phyloP scores from a whole-genome alignment of 2,113 vertebrate genomes.

The Antidorcas marsupialis region DNA sequence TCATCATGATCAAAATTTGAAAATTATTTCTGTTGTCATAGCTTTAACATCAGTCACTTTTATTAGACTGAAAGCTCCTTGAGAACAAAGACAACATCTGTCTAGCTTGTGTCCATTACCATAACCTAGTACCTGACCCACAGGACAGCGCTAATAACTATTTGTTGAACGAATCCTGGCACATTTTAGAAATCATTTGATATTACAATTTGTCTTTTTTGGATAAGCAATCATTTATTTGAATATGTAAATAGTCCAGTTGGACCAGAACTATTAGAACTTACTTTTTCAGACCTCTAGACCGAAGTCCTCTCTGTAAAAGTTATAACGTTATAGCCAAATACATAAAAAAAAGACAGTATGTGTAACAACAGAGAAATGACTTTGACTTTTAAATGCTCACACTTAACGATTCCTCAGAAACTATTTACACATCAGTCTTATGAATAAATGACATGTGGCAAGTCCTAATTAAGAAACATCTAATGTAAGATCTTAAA shows the following conservation, averaged over 20 bases:
- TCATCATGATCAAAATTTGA: background rate
- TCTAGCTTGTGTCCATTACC: background rate
- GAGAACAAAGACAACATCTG: background rate
- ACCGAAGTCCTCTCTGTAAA: background rate
- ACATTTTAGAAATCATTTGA: background rate
- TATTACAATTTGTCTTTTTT: background rate
- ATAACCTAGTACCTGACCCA: background rate
- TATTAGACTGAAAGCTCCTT: background rate
- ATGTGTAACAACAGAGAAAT: background rate
- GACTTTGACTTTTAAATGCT: background rate
- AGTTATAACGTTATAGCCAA: background rate
- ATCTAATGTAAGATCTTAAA: background rate
- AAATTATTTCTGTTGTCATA: background rate
- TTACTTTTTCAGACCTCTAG: background rate
- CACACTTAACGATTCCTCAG: background rate
- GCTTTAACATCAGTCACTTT: background rate
- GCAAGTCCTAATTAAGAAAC: background rate
- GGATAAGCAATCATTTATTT: background rate
- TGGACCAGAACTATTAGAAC: background rate
- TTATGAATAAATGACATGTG: background rate
- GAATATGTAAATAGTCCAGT: background rate
- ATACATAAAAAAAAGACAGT: background rate
- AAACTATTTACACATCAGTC: background rate
- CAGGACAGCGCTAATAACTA: background rate
- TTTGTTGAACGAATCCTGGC: background rate